phyloP scores from a whole-genome alignment of 2,888 invertebrate species.

The Sinopyrophorus schimmeli region DNA sequence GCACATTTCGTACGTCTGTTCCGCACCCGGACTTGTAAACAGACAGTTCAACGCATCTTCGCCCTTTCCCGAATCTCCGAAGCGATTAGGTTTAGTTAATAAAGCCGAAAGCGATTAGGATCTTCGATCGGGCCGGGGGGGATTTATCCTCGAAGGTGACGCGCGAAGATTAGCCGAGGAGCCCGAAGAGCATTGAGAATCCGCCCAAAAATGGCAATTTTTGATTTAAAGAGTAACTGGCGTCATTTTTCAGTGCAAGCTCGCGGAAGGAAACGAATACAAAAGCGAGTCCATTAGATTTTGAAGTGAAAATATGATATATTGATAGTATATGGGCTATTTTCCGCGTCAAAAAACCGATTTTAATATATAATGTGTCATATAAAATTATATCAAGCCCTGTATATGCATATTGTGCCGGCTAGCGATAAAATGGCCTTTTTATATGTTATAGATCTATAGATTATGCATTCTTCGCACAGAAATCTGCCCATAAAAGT shows the following conservation, averaged over 20 bases:
- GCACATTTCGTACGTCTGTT: conserved; percentile 43
- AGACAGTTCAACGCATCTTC: conserved; percentile 29
- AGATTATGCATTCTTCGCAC: conserved; percentile 51
- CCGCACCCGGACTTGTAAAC: conserved; percentile 37
- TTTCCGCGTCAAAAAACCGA: conserved; percentile 56
- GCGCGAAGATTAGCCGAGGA: conserved; percentile 4
- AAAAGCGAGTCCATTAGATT: conserved; percentile 47
- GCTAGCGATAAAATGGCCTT: conserved; percentile 50
- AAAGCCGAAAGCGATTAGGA: conserved; percentile 20
- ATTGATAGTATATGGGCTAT: conserved; percentile 54
- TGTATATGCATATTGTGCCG: conserved; percentile 41
- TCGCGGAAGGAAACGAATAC: conserved; percentile 31
- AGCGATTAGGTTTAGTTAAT: conserved; percentile 24
- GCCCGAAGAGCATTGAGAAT: conserved; percentile 1
- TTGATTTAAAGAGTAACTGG: conserved; percentile 12
- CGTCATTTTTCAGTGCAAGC: conserved; percentile 29
- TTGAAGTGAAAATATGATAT: conserved; percentile 51
- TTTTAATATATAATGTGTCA: conserved; percentile 57
- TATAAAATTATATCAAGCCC: conserved; percentile 54
- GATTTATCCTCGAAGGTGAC: conserved; percentile 2
- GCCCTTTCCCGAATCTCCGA: conserved; percentile 23
- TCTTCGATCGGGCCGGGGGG: conserved; percentile 11
- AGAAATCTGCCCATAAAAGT: conserved; percentile 52
- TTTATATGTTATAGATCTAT: conserved; percentile 54
- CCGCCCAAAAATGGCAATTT: conserved; percentile 3